A percentile compares a stretch with the other conserved stretches of the same genome.
Evolutionary conservation across 2,797 vertebrate species (phyloP).

Genomic region (Myotis vivesi): DNA sequence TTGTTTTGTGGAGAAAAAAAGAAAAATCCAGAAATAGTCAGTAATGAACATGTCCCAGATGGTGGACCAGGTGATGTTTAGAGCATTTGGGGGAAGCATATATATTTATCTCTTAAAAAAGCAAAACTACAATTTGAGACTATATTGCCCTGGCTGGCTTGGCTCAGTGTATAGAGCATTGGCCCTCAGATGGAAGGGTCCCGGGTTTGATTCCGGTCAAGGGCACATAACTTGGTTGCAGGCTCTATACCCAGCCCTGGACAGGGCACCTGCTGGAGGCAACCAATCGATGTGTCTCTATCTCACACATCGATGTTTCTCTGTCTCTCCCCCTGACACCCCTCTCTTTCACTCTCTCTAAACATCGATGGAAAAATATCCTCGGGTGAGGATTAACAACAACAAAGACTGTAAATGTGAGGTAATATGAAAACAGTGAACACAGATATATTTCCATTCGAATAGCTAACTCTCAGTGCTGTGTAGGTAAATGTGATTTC

Average conservation of each 20-base stretch:
- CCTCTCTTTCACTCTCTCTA: too few species aligned
- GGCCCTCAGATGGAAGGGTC: too few species aligned
- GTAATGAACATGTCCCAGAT: background rate
- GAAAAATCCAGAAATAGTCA: background rate
- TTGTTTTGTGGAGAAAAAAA: background rate
- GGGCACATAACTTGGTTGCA: too few species aligned
- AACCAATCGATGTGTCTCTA: too few species aligned
- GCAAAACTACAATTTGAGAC: slow-evolving; percentile 27
- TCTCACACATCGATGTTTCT: too few species aligned
- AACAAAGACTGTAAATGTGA: too few species aligned
- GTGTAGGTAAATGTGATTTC: background rate
- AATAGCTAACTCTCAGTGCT: background rate
- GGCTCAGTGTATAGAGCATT: too few species aligned
- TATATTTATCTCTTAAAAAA: slow-evolving; percentile 54
- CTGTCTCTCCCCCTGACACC: background rate
- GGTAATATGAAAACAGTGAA: background rate
- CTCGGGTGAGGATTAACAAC: too few species aligned
- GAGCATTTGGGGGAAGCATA: background rate
- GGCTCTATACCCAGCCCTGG: too few species aligned
- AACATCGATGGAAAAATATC: too few species aligned
- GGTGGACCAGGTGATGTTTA: background rate
- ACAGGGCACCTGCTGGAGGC: too few species aligned
- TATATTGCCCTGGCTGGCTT: background rate
- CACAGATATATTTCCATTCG: slow-evolving; percentile 53
- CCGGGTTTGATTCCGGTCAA: too few species aligned